Percentiles rank a stretch among this genome's conserved stretches.
Conservation (phyloP, 2,888 invertebrate species). For the Polylopha cassiicola region DNA sequence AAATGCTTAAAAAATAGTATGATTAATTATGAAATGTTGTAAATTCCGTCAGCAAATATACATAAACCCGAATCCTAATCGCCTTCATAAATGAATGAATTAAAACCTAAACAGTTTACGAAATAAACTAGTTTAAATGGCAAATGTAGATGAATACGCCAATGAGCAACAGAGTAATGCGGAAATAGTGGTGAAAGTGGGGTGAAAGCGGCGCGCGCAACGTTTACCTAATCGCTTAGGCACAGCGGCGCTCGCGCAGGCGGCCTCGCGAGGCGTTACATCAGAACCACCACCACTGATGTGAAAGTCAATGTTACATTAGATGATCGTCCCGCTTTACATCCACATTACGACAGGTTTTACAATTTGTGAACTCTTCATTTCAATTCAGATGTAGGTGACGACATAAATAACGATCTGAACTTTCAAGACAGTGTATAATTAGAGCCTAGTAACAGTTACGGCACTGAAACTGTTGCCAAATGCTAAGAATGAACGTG, state of each 20-base stretch:
- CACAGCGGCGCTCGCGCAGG: constrained; percentile 37
- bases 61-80: too few relatives aligned
- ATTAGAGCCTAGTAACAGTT: neutral
- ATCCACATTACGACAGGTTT: constrained; percentile 31
- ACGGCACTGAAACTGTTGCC: constrained; percentile 16
- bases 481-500: constrained; percentile 15
- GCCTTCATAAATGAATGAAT: too few relatives aligned
- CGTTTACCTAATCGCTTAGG: constrained; percentile 68
- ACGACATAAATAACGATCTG: constrained; percentile 3
- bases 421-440: too few relatives aligned
- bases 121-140: constrained; percentile 29
- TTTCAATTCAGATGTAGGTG: neutral
- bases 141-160: constrained; percentile 36
- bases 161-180: constrained; percentile 49
- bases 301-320: constrained; percentile 76
- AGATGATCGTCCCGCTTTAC: constrained; percentile 40
- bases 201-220: constrained; percentile 70
- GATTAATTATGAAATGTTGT: too few relatives aligned
- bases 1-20: too few relatives aligned
- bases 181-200: constrained; percentile 72
- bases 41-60: too few relatives aligned
- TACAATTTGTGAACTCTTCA: constrained; percentile 6
- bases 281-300: constrained; percentile 52
- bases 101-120: constrained; percentile 17
- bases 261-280: constrained; percentile 39